Conservation (phyloP, 1,140 invertebrate genomes). For the Grapholita molesta region DNA sequence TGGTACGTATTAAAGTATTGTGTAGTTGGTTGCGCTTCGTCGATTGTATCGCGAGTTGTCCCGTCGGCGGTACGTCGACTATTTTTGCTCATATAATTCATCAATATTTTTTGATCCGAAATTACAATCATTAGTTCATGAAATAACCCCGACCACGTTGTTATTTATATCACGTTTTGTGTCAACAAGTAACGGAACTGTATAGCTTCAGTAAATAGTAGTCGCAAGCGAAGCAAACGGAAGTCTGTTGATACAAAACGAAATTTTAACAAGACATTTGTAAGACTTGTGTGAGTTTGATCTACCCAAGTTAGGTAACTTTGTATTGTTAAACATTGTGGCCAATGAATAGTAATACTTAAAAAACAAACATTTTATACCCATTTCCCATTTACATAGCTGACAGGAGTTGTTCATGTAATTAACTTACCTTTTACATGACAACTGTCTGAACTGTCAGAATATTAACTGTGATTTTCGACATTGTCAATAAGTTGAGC, state of each 20-base stretch:
- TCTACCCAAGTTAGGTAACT: constrained; percentile 58
- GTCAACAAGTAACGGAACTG: not conserved
- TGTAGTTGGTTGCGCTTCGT: constrained; percentile 46
- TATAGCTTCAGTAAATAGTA: not conserved
- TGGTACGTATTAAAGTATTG: constrained; percentile 30
- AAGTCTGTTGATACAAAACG: not conserved
- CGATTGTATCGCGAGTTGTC: constrained; percentile 37
- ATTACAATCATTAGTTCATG: constrained; percentile 31
- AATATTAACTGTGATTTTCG: constrained; percentile 75
- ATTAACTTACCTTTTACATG: constrained; percentile 62
- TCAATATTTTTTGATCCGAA: constrained; percentile 25
- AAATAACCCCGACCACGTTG: not conserved
- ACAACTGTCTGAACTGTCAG: constrained; percentile 74
- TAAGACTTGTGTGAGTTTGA: constrained; percentile 18
- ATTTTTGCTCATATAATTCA: constrained; percentile 53
- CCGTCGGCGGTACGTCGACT: constrained; percentile 39
- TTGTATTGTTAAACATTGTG: constrained; percentile 54
- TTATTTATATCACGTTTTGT: not conserved
- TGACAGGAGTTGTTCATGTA: constrained; percentile 63
- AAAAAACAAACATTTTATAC: constrained; percentile 73
- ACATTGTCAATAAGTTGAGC: constrained; percentile 77
- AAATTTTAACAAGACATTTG: not conserved
- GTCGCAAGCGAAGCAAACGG: not conserved
- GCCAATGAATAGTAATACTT: constrained; percentile 73
- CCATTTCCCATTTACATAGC: constrained; percentile 70